Evolutionary conservation across 2,888 invertebrate genomes (phyloP), one percentile per base, ranked within the genome.

Genomic region (Amblyjoppa fuscipennis): DNA sequence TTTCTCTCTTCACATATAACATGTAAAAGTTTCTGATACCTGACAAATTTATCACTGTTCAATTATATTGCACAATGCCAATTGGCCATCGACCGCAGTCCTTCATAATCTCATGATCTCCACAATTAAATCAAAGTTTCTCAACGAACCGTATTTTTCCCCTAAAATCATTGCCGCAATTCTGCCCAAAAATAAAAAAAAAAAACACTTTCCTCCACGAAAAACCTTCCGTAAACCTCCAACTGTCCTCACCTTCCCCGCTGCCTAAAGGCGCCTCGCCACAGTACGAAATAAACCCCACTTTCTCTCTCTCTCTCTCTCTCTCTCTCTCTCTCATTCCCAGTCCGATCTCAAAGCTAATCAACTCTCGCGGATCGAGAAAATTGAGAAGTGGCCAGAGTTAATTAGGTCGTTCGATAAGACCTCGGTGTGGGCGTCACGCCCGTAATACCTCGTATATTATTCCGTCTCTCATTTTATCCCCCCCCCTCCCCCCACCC

Each of bases 391-490:
- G 51, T 41, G 41, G 56, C 28, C 45, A 13, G 64, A 75, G 74
- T 81, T 78, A 84, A 84, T 84, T 81, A 78, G 84, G 81, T 84
- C 84, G 81, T 84, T 70, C 81, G 81, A 84, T 84, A 81, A 84
- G 78, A 64, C 41, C 81, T 45, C 64, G 34, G 49, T 79, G 49
- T 45, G 76, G 51, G 49, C 69, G 74, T 77, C 85, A 83, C 71
- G 81, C 79, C 81, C 78, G 85, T 81, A 74, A 78, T 74, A 74
- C 78, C 69, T 68, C 68, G 59, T 73, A 70, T 71, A 76, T 79
- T 83, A 73, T 80, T 81, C 66, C 56, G 49, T 84, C 80, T 68
- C 45, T 75, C 41, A 20, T 41, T 74, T 59, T 81, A 49, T 66
- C n/a, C 59, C 68, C 41, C 41, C 34, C 56, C 49, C 64, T 34